Percentiles rank a stretch among this genome's conserved stretches.
Evolutionary conservation across 2,888 invertebrate genomes (phyloP).

Genomic region (Drosophila flavopinicola): DNA sequence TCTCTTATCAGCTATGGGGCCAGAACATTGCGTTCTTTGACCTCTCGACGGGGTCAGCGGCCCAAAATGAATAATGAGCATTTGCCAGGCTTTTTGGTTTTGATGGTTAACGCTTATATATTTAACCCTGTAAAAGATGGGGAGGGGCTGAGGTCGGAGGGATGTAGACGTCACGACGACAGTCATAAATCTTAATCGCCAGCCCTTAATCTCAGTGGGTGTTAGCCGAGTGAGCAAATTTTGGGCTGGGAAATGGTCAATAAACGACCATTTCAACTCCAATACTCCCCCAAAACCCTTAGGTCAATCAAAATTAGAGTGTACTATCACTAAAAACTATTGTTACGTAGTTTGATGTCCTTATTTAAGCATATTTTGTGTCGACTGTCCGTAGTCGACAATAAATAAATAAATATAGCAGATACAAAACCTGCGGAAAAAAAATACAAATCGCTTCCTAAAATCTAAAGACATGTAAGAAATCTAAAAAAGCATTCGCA

Average conservation of each 20-base stretch:
- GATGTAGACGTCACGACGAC: constrained; percentile 49
- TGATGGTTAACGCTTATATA: constrained; percentile 56
- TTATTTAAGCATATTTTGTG: constrained; percentile 8
- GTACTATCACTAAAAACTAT: constrained; percentile 26
- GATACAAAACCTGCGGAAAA: no score
- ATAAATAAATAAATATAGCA: no score
- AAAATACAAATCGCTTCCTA: neutral
- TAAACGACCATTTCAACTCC: constrained; percentile 24
- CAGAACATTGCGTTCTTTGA: constrained; percentile 53
- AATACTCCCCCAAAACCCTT: neutral
- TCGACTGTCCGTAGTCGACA: no score
- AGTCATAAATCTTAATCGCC: constrained; percentile 72
- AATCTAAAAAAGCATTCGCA: no score
- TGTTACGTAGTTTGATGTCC: constrained; percentile 25
- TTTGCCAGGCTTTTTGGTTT: constrained; percentile 62
- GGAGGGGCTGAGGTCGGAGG: neutral
- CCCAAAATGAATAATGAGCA: constrained; percentile 66
- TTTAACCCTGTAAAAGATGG: no score
- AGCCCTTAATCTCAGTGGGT: constrained; percentile 34
- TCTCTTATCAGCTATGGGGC: constrained; percentile 39
- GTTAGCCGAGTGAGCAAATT: constrained; percentile 23
- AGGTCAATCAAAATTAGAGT: constrained; percentile 54
- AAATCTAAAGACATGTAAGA: no score
- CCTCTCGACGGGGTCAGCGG: constrained; percentile 54
- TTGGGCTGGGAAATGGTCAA: constrained; percentile 23